phyloP scores from a whole-genome alignment of 2,113 vertebrate species.

The Notarius lentiginosus region DNA sequence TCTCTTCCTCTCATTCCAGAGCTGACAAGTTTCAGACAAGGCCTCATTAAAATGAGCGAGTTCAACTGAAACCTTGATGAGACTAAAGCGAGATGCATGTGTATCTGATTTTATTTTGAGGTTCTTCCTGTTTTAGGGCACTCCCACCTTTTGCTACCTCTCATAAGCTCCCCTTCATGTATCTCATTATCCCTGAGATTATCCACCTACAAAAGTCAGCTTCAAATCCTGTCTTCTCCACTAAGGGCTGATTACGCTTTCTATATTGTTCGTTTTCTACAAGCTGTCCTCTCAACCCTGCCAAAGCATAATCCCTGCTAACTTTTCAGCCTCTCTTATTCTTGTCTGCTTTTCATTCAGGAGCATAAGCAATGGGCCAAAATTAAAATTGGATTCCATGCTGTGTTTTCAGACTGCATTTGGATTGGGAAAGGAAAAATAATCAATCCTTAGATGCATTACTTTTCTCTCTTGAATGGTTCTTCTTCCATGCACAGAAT shows the following conservation, averaged over 20 bases:
- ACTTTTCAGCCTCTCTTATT: background rate
- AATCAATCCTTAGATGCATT: background rate
- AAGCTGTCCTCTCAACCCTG: constrained; percentile 27
- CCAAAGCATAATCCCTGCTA: constrained; percentile 20
- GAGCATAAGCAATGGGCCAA: background rate
- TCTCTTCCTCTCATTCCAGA: constrained; percentile 13
- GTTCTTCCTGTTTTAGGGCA: background rate
- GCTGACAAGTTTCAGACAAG: background rate
- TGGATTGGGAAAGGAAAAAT: background rate
- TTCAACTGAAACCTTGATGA: background rate
- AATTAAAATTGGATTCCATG: constrained; percentile 1
- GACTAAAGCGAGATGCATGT: background rate
- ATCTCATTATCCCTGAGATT: constrained; percentile 37
- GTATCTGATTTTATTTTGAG: background rate
- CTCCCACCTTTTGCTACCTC: background rate
- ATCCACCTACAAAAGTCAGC: constrained; percentile 38
- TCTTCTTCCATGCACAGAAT: background rate
- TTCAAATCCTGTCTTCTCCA: constrained; percentile 40
- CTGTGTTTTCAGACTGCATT: background rate
- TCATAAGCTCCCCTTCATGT: constrained; percentile 13
- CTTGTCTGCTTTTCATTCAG: background rate
- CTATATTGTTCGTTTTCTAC: constrained; percentile 34
- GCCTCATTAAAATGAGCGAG: background rate
- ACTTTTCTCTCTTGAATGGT: background rate
- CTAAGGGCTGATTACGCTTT: constrained; percentile 44